phyloP scores from a whole-genome alignment of 2,888 invertebrate genomes.

The Plutella xylostella region DNA sequence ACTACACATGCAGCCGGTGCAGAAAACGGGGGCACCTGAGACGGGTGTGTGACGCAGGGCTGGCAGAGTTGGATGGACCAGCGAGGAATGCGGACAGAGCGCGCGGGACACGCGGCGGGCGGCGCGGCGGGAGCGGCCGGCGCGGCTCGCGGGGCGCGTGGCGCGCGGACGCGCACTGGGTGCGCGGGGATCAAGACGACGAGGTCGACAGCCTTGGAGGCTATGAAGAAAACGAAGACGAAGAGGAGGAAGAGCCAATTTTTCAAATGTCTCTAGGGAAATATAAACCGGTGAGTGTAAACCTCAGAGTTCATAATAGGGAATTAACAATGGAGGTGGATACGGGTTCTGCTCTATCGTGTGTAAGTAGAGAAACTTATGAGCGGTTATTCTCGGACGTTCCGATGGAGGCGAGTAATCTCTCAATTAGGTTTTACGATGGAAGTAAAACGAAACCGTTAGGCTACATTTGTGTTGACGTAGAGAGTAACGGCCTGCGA shows the following conservation, averaged over 20 bases:
- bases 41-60: too few species aligned
- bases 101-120: too few species aligned
- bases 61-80: too few species aligned
- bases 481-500: slow-evolving; percentile 4
- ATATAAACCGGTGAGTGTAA: slow-evolving; percentile 18
- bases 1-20: too few species aligned
- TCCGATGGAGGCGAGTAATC: slow-evolving; percentile 2
- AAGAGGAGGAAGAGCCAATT: slow-evolving; percentile 6
- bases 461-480: slow-evolving; percentile 10
- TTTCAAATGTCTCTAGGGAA: slow-evolving; percentile 13
- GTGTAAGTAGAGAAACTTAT: neutral
- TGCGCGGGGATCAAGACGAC: too few species aligned
- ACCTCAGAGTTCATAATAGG: slow-evolving; percentile 12
- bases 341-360: slow-evolving; percentile 18
- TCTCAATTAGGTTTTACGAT: slow-evolving; percentile 14
- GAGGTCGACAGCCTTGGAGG: too few species aligned
- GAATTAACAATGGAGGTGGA: slow-evolving; percentile 21
- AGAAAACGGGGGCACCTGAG: too few species aligned
- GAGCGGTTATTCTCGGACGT: neutral
- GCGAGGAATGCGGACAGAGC: too few species aligned
- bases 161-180: too few species aligned
- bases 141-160: too few species aligned
- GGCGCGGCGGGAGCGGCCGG: too few species aligned
- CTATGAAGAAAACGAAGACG: too few species aligned
- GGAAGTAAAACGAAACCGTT: slow-evolving; percentile 8